Evolutionary conservation across 2,888 invertebrate species (phyloP).

Genomic region (Callimorpha dominula): DNA sequence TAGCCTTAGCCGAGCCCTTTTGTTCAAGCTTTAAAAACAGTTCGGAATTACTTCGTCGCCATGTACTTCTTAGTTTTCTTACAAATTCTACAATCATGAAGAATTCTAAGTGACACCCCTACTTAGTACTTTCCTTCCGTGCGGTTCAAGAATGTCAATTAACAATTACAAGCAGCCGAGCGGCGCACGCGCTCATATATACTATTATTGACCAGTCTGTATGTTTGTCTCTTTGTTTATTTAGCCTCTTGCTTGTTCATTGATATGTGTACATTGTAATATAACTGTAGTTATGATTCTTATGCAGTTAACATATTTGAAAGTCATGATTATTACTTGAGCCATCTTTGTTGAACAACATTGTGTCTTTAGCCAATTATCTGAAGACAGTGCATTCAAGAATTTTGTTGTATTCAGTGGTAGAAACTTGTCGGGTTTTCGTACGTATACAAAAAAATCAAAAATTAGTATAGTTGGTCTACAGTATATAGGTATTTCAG

Average conservation of each 20-base stretch:
- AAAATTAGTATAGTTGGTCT: too few relatives aligned
- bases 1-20: too few relatives aligned
- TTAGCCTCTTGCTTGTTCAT: slow-evolving; percentile 23
- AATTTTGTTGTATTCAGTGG: not conserved
- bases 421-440: not conserved
- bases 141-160: slow-evolving; percentile 64
- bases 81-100: not conserved
- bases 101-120: slow-evolving; percentile 32
- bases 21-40: not conserved
- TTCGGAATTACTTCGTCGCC: not conserved
- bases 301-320: not conserved
- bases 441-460: not conserved
- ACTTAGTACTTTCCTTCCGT: slow-evolving; percentile 63
- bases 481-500: too few relatives aligned
- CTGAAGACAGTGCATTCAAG: not conserved
- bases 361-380: not conserved
- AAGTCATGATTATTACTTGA: not conserved
- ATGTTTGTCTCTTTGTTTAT: slow-evolving; percentile 45
- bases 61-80: not conserved
- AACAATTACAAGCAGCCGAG: slow-evolving; percentile 64
- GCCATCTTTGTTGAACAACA: not conserved
- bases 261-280: slow-evolving; percentile 3
- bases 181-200: slow-evolving; percentile 50
- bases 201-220: slow-evolving; percentile 35
- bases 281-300: not conserved